These are phyloP conservation scores for Calonectris borealis DNA, from an alignment of 2,113 vertebrate species.

Conservation along the genomic window DNA sequence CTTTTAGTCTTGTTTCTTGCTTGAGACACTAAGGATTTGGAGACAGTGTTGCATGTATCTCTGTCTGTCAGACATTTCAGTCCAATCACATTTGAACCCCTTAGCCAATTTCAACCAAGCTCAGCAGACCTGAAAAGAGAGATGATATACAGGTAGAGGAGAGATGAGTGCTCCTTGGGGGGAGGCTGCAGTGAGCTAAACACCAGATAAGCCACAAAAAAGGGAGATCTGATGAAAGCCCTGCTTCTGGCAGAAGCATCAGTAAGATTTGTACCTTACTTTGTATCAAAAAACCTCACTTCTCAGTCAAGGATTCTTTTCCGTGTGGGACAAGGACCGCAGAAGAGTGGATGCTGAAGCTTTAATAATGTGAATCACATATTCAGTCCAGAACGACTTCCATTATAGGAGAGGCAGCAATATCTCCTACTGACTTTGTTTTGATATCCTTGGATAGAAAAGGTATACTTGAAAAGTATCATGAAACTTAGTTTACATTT, in stretches of 20 bases:
- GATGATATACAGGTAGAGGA: background rate
- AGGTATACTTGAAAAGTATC: background rate
- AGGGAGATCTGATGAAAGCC: background rate
- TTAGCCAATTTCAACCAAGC: background rate
- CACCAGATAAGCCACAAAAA: background rate
- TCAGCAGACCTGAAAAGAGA: background rate
- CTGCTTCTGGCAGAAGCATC: background rate
- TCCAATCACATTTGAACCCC: background rate
- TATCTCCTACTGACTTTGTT: background rate
- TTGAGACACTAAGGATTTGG: background rate
- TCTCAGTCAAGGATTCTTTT: background rate
- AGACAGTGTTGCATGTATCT: background rate
- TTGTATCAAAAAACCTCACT: background rate
- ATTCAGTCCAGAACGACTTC: background rate
- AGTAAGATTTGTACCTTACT: background rate
- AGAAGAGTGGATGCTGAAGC: background rate
- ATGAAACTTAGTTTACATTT: background rate
- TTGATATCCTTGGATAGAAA: background rate
- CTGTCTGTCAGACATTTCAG: background rate
- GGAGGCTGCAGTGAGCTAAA: background rate
- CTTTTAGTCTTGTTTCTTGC: background rate
- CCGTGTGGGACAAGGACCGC: background rate
- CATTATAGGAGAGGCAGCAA: background rate
- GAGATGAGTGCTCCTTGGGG: rapidly evolving
- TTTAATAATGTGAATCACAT: background rate